Evolutionary conservation across 2,888 invertebrate species (phyloP), one percentile per base, ranked within the genome.

Genomic region (Mimumesa dahlbomi): DNA sequence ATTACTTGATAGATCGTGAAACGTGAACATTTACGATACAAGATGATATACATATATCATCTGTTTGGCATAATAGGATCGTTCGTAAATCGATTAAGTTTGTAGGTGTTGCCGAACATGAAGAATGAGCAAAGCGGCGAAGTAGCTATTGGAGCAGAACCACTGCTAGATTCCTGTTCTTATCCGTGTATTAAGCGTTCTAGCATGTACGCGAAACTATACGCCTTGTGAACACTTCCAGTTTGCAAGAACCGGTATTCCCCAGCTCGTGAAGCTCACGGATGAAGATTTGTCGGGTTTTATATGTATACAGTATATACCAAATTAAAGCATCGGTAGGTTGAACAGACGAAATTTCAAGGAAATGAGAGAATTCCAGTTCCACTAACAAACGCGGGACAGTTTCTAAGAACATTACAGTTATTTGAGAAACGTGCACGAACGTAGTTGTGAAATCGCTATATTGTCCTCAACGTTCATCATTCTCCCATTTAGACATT

Each of bases 141-240:
- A 31, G 57, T 48, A 36, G 40, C 67, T 70, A 70, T 67, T 70
- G 70, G 68, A 67, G 70, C 70, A 58, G 71, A 67, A 68, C 71
- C 34, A 18, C 45, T 14, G 40, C 68, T 52, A 58, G 57, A 67
- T 71, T 71, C 62, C 62, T 43, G 59, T 13, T 67, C 56, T n/a
- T 56, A 56, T 70, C 29, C 31, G 50, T 19, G 50, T 40, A 29
- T 56, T 40, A 40, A 46, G 21, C 56, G 18, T 46, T 34, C 43
- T 53, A 19, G 40, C 19, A 49, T 43, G n/a, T 16, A 34, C 31
- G 34, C 54, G 50, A 61, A 61, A 61, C 46, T 61, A 45, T 43
- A 36, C 22, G 21, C n/a, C 50, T 2, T 9, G 43, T 14, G 61
- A 45, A 16, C 40, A 16, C 31, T 48, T 48, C 31, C 42, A 63